phyloP scores from a whole-genome alignment of 2,797 vertebrate genomes.

The Ibycter americanus region DNA sequence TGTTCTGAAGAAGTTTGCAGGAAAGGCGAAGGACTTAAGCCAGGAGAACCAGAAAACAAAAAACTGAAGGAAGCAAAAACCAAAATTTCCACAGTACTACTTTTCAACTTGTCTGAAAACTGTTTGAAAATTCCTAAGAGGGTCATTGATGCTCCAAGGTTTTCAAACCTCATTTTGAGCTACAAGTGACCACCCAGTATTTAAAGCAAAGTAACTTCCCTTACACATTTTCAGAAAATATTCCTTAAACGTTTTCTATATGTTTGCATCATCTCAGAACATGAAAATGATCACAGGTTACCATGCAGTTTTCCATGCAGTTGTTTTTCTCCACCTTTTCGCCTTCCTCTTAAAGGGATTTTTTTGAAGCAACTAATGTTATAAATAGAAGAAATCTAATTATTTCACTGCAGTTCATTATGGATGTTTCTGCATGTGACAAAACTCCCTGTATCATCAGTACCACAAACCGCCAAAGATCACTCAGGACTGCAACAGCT shows the following conservation, averaged over 20 bases:
- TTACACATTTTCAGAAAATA: neutral
- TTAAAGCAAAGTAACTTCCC: neutral
- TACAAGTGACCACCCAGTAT: neutral
- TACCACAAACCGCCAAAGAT: neutral
- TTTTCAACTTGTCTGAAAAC: neutral
- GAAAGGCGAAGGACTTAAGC: neutral
- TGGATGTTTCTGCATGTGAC: neutral
- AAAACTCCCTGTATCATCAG: neutral
- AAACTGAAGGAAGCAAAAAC: neutral
- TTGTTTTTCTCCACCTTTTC: neutral
- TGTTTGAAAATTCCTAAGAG: neutral
- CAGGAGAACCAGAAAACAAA: neutral
- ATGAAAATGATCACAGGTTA: neutral
- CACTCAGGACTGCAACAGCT: neutral
- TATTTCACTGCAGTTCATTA: neutral
- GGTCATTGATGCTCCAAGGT: neutral
- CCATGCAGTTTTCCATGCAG: neutral
- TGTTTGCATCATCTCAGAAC: neutral
- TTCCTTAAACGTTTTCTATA: neutral
- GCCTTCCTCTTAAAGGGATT: neutral
- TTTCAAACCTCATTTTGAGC: neutral
- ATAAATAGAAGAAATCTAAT: neutral
- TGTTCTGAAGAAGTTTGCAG: neutral
- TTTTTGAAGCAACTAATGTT: neutral
- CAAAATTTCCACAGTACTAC: neutral